Conservation (phyloP, 2,888 invertebrate genomes). For the Zelleria hepariella region DNA sequence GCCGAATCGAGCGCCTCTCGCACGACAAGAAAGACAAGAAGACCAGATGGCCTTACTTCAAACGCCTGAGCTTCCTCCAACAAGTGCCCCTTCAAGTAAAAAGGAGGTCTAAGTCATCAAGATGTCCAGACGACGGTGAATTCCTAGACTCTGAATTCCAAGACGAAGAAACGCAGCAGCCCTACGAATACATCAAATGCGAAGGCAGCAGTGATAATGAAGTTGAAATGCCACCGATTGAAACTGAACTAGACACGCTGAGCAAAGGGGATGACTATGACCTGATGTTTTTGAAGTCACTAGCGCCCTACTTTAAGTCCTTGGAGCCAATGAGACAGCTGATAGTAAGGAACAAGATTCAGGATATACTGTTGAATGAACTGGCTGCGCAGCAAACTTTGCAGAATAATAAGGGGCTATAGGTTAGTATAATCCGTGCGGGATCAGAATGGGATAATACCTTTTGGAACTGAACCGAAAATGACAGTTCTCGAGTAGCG, state of each 20-base stretch:
- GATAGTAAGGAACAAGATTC: conserved; percentile 39
- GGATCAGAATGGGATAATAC: too few species aligned
- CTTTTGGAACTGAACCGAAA: too few species aligned
- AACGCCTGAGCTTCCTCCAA: conserved; percentile 25
- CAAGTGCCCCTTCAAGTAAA: conserved; percentile 7
- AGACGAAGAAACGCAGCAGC: neutral
- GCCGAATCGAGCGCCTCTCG: conserved; percentile 25
- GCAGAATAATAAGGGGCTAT: neutral
- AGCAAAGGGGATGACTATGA: conserved; percentile 30
- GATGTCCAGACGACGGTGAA: neutral
- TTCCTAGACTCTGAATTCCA: neutral
- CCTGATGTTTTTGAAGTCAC: conserved; percentile 39
- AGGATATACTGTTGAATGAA: conserved; percentile 38
- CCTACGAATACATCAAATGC: neutral
- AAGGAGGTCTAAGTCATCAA: neutral
- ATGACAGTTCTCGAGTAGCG: too few species aligned
- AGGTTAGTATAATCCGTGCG: too few species aligned
- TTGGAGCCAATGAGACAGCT: conserved; percentile 37
- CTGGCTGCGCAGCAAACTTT: neutral
- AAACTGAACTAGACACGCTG: neutral
- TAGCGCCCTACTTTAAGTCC: conserved; percentile 36
- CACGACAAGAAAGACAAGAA: conserved; percentile 15
- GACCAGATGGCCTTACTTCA: conserved; percentile 36
- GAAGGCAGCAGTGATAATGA: neutral
- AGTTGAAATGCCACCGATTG: neutral